These are phyloP conservation scores for Engraulis encrasicolus DNA, from an alignment of 2,113 vertebrate species.

Conservation along the genomic window DNA sequence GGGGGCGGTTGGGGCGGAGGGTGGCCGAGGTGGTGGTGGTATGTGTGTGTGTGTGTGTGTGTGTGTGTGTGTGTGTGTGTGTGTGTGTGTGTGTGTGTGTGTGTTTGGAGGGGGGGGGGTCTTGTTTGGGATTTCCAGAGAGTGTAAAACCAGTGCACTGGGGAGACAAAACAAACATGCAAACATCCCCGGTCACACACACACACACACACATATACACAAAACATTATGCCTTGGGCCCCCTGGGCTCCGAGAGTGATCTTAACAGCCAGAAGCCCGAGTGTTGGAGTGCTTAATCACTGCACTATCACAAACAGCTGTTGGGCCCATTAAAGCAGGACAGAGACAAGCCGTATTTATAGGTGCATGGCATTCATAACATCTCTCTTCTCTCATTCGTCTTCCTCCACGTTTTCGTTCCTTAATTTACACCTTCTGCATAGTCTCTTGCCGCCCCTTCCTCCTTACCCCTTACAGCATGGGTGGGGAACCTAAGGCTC, in stretches of 20 bases:
- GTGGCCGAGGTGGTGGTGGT: background rate
- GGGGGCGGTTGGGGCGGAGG: background rate
- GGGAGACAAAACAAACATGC: constrained; percentile 84
- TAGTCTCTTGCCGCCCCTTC: no score
- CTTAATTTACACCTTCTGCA: background rate
- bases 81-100: background rate
- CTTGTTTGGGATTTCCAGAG: constrained; percentile 85
- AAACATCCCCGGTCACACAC: constrained; percentile 61
- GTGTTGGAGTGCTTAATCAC: constrained; percentile 6
- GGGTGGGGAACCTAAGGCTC: no score
- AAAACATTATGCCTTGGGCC: constrained; percentile 32
- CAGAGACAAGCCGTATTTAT: constrained; percentile 8
- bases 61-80: background rate
- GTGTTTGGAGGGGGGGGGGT: constrained; percentile 49
- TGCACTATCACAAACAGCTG: constrained; percentile 9
- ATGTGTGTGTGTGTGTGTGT: background rate
- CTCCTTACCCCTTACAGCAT: no score
- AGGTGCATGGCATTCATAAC: constrained; percentile 20
- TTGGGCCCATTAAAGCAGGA: constrained; percentile 12
- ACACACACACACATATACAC: constrained; percentile 33
- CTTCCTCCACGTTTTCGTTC: background rate
- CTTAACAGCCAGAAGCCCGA: background rate
- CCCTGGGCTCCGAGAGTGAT: constrained; percentile 16
- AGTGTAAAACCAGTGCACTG: constrained; percentile 74
- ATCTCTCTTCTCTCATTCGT: background rate